Base-by-base conservation (phyloP, 2,888 invertebrate species). In the Pherbina coryleti region DNA sequence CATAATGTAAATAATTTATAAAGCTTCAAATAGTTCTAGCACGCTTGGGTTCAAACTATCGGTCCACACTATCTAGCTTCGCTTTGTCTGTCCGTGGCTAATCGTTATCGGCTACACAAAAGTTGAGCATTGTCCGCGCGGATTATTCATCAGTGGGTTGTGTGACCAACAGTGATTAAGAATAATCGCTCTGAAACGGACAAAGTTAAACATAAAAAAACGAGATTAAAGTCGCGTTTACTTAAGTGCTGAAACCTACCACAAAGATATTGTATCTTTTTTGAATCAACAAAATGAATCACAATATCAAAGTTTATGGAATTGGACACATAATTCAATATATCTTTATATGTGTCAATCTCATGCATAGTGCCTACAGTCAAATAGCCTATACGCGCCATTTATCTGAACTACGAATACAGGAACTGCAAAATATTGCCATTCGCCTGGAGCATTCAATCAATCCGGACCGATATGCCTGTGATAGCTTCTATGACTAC, bases 401-500 rank as follows among this genome's bases (percentile, higher is more conserved):
- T 79, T 76, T 88, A 31, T 87, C 88, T 3, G 85, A 87, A 49
- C 62, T 86, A 79, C 85, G 86, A 22, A 86, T 87, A 37, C 83
- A 83, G 74, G 89, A 89, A 75, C 80, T 88, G 34, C 81, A 82
- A 3, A 81, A 83, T 14, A 77, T 88, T 69, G 87, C 87, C 11
- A 79, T 82, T 8, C 85, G 82, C 3, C 66, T 87, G 77, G 82
- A 86, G 19, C 83, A 84, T 28, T 88, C 88, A 0, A 83, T 89
- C 5, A 86, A 87, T 75, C 77, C 81, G 53, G 84, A 85, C 17
- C 86, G 85, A 72, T 84, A 86, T 77, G 86, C 88, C 7, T 88
- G 88, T 51, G 87, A 89, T 5, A 86, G 83, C 67, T 88, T 85
- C 77, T 88, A 79, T 67, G 89, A 88, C 69, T 85, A 88, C 70